Conservation (phyloP, 1,140 invertebrate species). For the Pachyrhynchus sulphureomaculatus region DNA sequence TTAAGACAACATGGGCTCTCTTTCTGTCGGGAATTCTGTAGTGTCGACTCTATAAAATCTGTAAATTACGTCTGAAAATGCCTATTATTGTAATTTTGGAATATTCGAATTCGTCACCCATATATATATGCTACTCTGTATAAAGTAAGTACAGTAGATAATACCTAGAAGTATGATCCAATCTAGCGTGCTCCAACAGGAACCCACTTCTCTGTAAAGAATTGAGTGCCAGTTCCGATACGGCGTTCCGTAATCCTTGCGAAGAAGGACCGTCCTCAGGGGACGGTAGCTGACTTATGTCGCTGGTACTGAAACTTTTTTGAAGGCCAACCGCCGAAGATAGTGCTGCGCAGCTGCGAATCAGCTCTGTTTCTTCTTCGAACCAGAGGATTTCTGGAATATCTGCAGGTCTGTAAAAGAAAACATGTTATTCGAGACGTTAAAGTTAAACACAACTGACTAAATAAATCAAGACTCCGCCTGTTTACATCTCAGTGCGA, state of each 20-base stretch:
- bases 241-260: constrained; percentile 55
- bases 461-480: too few relatives aligned
- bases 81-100: too few relatives aligned
- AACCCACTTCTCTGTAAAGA: constrained; percentile 61
- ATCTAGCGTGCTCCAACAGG: constrained; percentile 58
- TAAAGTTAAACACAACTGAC: too few relatives aligned
- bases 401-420: constrained; percentile 55
- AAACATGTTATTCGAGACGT: too few relatives aligned
- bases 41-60: too few relatives aligned
- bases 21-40: too few relatives aligned
- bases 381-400: constrained; percentile 69
- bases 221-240: constrained; percentile 68
- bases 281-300: constrained; percentile 63
- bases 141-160: too few relatives aligned
- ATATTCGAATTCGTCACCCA: too few relatives aligned
- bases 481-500: too few relatives aligned
- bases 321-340: constrained; percentile 77
- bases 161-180: constrained; percentile 69
- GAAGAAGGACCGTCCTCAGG: constrained; percentile 49
- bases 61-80: too few relatives aligned
- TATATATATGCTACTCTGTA: too few relatives aligned
- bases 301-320: constrained; percentile 78
- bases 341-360: constrained; percentile 73
- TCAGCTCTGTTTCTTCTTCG: constrained; percentile 75
- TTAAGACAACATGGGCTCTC: too few relatives aligned